Evolutionary conservation across 2,888 invertebrate genomes (phyloP), one percentile per base, ranked within the genome.

Genomic region (Agapostemon virescens): DNA sequence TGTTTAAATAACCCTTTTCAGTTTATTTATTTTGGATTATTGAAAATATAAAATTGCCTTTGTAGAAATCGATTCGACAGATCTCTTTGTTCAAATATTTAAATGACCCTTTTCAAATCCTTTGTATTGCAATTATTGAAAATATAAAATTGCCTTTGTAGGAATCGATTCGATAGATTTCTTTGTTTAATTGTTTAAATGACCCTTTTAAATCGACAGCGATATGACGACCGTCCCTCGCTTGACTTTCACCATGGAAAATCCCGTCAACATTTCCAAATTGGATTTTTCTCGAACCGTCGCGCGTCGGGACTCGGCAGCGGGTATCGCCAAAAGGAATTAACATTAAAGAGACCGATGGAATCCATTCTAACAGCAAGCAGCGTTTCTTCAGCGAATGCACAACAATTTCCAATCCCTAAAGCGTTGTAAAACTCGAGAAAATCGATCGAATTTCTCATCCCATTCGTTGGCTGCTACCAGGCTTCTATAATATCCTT

Each of bases 391-490:
- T 30, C 64, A 38, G 13, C 26, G 64, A 49, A 42, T 23, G 58
- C 15, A 30, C 40, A 36, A 63, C 69, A 78, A 71, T 58, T 73
- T 66, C 79, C 63, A 79, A 78, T 80, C 58, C 30, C 30, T 33
- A 66, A 69, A 69, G 69, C 66, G 72, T 58, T 73, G 49, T 78
- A 78, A 63, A 80, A 80, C 79, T 36, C 69, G 9, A 40, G 72
- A 69, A 73, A 78, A 78, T 78, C 79, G 79, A 73, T 79, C 73
- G 79, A 80, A 74, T 79, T 79, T 79, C 79, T 79, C 69, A 66
- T 23, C 33, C 66, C 70, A 26, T 36, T 61, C 36, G 42, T 26
- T 4, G 9, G 0, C 20, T 17, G 30, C 30, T 9, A 7, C 30
- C 30, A 1, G 9, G 0, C 15, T 70, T 71, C 80, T 52, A 79